phyloP scores from a whole-genome alignment of 2,888 invertebrate species.

The Daptonema setosum region DNA sequence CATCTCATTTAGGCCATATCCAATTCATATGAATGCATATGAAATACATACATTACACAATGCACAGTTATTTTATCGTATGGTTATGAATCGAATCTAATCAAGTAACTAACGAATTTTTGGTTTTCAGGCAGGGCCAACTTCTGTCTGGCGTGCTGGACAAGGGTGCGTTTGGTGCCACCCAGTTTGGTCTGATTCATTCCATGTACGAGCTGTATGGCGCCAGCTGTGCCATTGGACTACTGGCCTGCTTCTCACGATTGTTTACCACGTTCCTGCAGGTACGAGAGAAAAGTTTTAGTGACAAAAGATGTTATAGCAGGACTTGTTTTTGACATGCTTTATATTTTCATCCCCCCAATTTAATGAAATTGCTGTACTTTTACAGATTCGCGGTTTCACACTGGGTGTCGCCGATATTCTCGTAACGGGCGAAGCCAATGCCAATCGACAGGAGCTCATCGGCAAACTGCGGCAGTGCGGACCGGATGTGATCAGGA shows the following conservation, averaged over 20 bases:
- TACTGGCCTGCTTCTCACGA: constrained; percentile 71
- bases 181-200: constrained; percentile 77
- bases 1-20: too few species aligned
- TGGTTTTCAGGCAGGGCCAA: constrained; percentile 51
- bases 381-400: constrained; percentile 47
- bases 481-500: constrained; percentile 13
- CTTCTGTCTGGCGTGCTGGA: constrained; percentile 73
- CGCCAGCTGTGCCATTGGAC: constrained; percentile 51
- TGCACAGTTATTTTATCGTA: too few species aligned
- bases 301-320: too few species aligned
- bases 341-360: too few species aligned
- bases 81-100: too few species aligned
- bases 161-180: constrained; percentile 86
- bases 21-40: too few species aligned
- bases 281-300: constrained; percentile 25
- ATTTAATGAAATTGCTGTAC: too few species aligned
- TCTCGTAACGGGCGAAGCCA: constrained; percentile 48
- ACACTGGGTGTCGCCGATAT: constrained; percentile 87
- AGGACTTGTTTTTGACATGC: too few species aligned
- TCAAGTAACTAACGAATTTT: too few species aligned
- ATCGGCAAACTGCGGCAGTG: constrained; percentile 19
- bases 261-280: constrained; percentile 74
- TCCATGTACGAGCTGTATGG: constrained; percentile 88
- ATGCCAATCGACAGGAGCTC: constrained; percentile 40
- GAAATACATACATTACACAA: too few species aligned